Evolutionary conservation across 2,113 vertebrate species (phyloP).

Genomic region (Mastomys natalensis): DNA sequence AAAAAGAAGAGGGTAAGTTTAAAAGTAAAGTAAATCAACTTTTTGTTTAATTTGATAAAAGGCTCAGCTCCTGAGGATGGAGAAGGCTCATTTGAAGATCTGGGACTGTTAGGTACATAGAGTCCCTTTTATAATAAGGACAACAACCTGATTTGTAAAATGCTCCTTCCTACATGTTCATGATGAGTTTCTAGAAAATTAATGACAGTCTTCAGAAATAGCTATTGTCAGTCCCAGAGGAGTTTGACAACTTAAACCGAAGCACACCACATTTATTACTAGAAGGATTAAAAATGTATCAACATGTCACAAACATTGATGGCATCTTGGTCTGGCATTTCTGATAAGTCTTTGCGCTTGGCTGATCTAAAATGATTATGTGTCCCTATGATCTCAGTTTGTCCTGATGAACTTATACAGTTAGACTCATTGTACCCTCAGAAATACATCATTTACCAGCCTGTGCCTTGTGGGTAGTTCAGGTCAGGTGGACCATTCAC

Average conservation of each 20-base stretch:
- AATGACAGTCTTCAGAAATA: slow-evolving; percentile 45
- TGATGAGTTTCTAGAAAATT: slow-evolving; percentile 56
- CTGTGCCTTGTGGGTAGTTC: neutral
- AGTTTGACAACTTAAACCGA: neutral
- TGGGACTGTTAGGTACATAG: neutral
- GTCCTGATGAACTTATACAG: neutral
- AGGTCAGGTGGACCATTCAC: neutral
- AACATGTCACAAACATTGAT: neutral
- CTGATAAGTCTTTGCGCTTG: neutral
- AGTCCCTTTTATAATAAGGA: slow-evolving; percentile 51
- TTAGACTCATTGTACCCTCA: too few species aligned
- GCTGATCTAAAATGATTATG: too few species aligned
- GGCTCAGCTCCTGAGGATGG: neutral
- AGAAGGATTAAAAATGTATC: slow-evolving; percentile 1
- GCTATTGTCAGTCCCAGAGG: neutral
- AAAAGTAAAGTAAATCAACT: neutral
- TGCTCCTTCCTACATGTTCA: neutral
- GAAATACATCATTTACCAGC: neutral
- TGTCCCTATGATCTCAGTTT: neutral
- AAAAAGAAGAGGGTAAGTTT: neutral
- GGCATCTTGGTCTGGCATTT: neutral
- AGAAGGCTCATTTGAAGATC: neutral
- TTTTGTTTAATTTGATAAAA: slow-evolving; percentile 47
- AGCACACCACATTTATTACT: neutral
- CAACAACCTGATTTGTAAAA: slow-evolving; percentile 51